Evolutionary conservation across 2,888 invertebrate genomes (phyloP).

Genomic region (Pseudolycoriella hygida): DNA sequence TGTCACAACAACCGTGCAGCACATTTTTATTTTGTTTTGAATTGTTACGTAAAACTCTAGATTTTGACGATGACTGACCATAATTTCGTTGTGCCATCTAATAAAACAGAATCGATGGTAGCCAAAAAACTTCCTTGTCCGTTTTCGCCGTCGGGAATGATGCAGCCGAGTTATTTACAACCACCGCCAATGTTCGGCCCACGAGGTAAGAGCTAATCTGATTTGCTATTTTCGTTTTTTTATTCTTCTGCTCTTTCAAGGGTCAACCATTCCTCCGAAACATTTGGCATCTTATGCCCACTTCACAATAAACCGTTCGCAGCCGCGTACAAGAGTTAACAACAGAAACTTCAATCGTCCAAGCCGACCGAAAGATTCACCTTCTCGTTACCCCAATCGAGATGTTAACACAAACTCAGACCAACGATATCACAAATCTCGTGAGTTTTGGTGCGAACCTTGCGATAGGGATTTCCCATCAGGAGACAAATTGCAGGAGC

Average conservation of each 20-base stretch:
- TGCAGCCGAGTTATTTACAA: slow-evolving; percentile 21
- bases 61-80: neutral
- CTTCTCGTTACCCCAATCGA: neutral
- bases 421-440: too few relatives aligned
- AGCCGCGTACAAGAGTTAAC: neutral
- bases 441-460: slow-evolving; percentile 46
- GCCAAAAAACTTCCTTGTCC: neutral
- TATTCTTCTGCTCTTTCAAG: too few relatives aligned
- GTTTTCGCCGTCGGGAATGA: slow-evolving; percentile 11
- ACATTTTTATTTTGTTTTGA: too few relatives aligned
- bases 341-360: neutral
- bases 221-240: too few relatives aligned
- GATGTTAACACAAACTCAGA: neutral
- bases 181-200: slow-evolving; percentile 28
- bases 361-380: neutral
- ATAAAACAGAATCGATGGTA: neutral
- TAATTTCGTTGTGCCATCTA: neutral
- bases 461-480: slow-evolving; percentile 61
- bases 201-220: slow-evolving; percentile 14
- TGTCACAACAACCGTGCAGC: too few relatives aligned
- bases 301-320: neutral
- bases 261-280: slow-evolving; percentile 21
- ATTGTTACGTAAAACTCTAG: too few relatives aligned
- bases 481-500: slow-evolving; percentile 39
- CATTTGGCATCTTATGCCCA: slow-evolving; percentile 12